Base-by-base conservation (phyloP, 2,113 vertebrate species). In the Cacatua alba region DNA sequence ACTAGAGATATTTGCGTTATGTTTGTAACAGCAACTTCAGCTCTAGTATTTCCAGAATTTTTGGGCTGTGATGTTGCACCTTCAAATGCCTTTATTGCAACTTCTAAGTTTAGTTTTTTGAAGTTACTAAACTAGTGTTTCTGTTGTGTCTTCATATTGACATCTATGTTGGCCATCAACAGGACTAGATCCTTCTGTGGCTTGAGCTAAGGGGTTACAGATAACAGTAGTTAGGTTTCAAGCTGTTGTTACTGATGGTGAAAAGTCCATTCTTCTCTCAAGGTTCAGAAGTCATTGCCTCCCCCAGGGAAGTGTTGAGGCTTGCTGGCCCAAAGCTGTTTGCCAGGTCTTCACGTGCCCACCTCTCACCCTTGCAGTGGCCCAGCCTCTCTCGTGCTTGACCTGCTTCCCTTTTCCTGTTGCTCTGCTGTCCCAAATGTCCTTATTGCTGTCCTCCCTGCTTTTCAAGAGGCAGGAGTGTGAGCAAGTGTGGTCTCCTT, bases 261-360 rank as follows among this genome's bases (percentile, higher is more conserved):
- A 41, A 23, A 84, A 57, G 25, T 25, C 37, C 13, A 2, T 46
- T 29, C 21, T 89, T n/a, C 35, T 29, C 33, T 35, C 4, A 15
- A 18, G 21, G 16, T 82, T 72, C 43, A 46, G 11, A 68, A 77
- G 21, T 51, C 20, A 9, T 5, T 78, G 33, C 25, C 51, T 41
- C 17, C 24, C 11, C 7, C 3, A 49, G 41, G 29, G 70, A 77
- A 63, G 4, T 16, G 13, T 28, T 86, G 70, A 53, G 35, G 28
- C 24, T 86, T 1, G 1, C 0, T 1, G 28, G 21, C 55, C 20
- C 9, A 9, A 33, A 77, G 20, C 17, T 57, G 8, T 25, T 60
- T 86, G 33, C 9, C 33, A 68, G 52, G 65, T 35, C 23, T 64
- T 59, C 48, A 53, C 0, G 1, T 0, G 1, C 12, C 48, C 35